Evolutionary conservation across 2,113 vertebrate genomes (phyloP).

Genomic region (Leptocoma aspasia): DNA sequence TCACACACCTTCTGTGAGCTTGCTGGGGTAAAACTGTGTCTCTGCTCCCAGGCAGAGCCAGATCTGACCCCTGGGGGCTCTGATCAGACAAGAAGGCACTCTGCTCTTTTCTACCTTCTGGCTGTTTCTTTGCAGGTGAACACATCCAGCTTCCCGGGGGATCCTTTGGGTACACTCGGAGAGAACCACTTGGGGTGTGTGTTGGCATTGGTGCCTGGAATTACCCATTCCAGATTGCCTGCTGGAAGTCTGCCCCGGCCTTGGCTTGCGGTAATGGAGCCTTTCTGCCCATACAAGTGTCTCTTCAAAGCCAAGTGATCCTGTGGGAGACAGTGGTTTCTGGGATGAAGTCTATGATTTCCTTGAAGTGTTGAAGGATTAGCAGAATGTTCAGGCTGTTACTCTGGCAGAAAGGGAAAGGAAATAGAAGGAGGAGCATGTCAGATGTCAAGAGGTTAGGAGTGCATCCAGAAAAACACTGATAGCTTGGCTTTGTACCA

Average conservation of each 20-base stretch:
- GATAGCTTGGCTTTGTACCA: neutral
- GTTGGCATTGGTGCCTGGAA: constrained; percentile 96
- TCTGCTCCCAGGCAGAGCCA: neutral
- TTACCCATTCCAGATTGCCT: constrained; percentile 88
- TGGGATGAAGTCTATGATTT: neutral
- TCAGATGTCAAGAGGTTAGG: neutral
- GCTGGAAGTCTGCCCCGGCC: constrained; percentile 90
- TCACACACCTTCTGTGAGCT: neutral
- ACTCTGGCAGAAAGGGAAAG: neutral
- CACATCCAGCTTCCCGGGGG: constrained; percentile 89
- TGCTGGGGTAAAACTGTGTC: neutral
- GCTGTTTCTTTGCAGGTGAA: constrained; percentile 78
- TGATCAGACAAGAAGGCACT: neutral
- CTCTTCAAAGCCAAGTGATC: neutral
- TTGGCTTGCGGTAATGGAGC: constrained; percentile 87
- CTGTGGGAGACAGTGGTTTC: neutral
- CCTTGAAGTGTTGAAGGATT: neutral
- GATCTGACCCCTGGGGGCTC: neutral
- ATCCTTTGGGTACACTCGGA: constrained; percentile 89
- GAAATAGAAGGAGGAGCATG: neutral
- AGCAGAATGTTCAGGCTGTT: neutral
- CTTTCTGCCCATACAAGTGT: neutral
- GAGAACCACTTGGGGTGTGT: constrained; percentile 93
- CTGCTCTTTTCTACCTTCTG: neutral
- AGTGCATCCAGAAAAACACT: neutral